Percentiles rank a stretch among this genome's conserved stretches.
Evolutionary conservation across 2,888 invertebrate species (phyloP).

Genomic region (Ligdia adustata): DNA sequence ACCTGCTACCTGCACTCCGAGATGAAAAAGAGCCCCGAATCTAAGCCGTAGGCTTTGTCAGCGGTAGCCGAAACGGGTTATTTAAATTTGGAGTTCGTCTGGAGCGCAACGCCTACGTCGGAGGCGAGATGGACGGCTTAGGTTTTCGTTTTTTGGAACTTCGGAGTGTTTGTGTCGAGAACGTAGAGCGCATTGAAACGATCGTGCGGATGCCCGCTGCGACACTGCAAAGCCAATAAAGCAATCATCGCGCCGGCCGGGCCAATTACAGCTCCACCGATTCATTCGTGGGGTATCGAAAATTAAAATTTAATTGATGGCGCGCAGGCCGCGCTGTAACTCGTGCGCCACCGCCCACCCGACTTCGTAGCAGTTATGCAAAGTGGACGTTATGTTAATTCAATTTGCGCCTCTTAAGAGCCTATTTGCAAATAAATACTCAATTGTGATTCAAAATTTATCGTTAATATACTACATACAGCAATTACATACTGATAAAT

Average conservation of each 20-base stretch:
- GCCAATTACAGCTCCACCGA: constrained; percentile 71
- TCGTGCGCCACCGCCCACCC: constrained; percentile 44
- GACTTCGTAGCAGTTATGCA: constrained; percentile 66
- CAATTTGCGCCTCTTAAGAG: constrained; percentile 66
- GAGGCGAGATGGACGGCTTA: constrained; percentile 35
- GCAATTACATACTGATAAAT: not conserved
- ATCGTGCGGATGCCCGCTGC: constrained; percentile 55
- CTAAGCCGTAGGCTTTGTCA: constrained; percentile 66
- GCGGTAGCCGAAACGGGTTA: constrained; percentile 77
- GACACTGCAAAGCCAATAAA: constrained; percentile 68
- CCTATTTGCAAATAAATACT: constrained; percentile 43
- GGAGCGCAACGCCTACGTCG: constrained; percentile 59
- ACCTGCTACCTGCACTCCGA: constrained; percentile 38
- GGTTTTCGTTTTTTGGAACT: constrained; percentile 44
- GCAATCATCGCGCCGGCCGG: constrained; percentile 70
- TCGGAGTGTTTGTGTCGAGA: constrained; percentile 27
- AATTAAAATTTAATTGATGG: constrained; percentile 80
- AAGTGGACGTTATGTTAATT: constrained; percentile 74
- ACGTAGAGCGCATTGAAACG: constrained; percentile 52
- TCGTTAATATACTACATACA: constrained; percentile 6
- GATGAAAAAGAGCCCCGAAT: constrained; percentile 58
- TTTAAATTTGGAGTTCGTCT: constrained; percentile 70
- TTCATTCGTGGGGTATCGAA: constrained; percentile 70
- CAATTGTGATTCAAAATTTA: constrained; percentile 30
- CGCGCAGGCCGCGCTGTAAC: constrained; percentile 51